Evolutionary conservation across 2,888 invertebrate genomes (phyloP).

Genomic region (Ischnus inquisitorius): DNA sequence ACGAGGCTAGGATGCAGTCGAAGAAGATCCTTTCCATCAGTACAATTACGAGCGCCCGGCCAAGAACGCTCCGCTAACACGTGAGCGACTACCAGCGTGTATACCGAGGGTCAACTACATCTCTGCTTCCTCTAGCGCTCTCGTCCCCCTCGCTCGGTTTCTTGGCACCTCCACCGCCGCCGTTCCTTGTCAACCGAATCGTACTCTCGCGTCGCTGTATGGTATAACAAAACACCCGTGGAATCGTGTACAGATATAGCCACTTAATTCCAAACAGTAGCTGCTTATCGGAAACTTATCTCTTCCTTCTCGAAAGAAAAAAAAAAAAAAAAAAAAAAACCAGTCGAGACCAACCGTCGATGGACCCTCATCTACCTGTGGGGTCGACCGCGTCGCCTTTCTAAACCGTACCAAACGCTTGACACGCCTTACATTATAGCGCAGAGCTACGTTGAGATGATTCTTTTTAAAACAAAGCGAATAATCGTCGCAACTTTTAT

Average conservation of each 20-base stretch:
- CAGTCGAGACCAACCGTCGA: conserved; percentile 20
- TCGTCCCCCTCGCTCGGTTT: background rate
- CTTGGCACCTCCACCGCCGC: background rate
- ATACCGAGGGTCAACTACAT: background rate
- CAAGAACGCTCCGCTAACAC: conserved; percentile 24
- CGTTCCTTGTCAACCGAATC: background rate
- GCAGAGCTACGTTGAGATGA: conserved; percentile 11
- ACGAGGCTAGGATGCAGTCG: conserved; percentile 32
- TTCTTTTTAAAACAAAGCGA: no score
- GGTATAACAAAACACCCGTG: conserved; percentile 10
- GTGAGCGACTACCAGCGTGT: background rate
- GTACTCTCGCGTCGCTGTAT: conserved; percentile 18
- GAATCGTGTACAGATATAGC: background rate
- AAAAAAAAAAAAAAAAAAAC: conserved; percentile 1
- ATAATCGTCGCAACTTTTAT: no score
- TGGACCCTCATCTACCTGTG: conserved; percentile 22
- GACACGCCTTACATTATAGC: conserved; percentile 11
- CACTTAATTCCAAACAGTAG: conserved; percentile 40
- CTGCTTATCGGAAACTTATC: conserved; percentile 25
- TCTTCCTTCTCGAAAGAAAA: background rate
- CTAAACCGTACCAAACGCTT: conserved; percentile 31
- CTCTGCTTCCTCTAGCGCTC: background rate
- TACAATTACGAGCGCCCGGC: conserved; percentile 51
- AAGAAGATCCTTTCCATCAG: conserved; percentile 45
- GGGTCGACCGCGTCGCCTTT: conserved; percentile 44